These are phyloP conservation scores for Dicentrarchus labrax DNA, from an alignment of 2,113 vertebrate genomes.

Conservation along the genomic window DNA sequence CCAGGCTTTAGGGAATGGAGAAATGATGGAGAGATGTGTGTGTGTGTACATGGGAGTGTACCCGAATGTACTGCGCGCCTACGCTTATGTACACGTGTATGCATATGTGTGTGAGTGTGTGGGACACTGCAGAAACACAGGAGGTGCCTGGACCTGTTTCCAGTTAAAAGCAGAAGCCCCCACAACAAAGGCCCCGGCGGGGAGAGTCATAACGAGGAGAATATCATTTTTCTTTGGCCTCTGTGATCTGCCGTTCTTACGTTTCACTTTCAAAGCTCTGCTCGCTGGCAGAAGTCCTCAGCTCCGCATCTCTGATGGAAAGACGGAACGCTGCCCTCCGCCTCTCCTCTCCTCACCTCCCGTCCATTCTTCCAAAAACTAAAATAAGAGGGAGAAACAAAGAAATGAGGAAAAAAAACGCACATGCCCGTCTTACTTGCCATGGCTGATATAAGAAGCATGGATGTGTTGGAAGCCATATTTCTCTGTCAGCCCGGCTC, in stretches of 20 bases:
- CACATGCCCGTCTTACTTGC: constrained; percentile 30
- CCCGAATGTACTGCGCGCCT: constrained; percentile 5
- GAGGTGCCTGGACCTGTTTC: constrained; percentile 88
- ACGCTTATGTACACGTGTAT: constrained; percentile 13
- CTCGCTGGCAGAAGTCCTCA: constrained; percentile 78
- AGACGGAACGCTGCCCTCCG: constrained; percentile 56
- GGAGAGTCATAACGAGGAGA: constrained; percentile 83
- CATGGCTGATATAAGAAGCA: constrained; percentile 54
- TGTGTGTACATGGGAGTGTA: background rate
- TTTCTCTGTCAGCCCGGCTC: constrained; percentile 51
- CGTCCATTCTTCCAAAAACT: constrained; percentile 24
- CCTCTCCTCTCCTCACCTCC: constrained; percentile 60
- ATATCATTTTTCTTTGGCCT: constrained; percentile 96
- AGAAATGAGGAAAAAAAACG: background rate
- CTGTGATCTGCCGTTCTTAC: constrained; percentile 90
- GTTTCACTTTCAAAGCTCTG: constrained; percentile 93
- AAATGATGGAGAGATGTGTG: constrained; percentile 44
- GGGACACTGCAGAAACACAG: constrained; percentile 54
- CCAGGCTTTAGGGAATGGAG: constrained; percentile 48
- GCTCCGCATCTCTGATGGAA: constrained; percentile 68
- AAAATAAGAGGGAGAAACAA: background rate
- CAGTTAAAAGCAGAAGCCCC: constrained; percentile 92
- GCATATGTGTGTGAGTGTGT: constrained; percentile 43
- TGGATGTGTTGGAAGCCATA: constrained; percentile 43
- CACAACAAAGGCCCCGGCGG: constrained; percentile 89